Evolutionary conservation across 2,113 vertebrate genomes (phyloP), one percentile per base, ranked within the genome.

Genomic region (Gnathonemus echidnorhynchus): DNA sequence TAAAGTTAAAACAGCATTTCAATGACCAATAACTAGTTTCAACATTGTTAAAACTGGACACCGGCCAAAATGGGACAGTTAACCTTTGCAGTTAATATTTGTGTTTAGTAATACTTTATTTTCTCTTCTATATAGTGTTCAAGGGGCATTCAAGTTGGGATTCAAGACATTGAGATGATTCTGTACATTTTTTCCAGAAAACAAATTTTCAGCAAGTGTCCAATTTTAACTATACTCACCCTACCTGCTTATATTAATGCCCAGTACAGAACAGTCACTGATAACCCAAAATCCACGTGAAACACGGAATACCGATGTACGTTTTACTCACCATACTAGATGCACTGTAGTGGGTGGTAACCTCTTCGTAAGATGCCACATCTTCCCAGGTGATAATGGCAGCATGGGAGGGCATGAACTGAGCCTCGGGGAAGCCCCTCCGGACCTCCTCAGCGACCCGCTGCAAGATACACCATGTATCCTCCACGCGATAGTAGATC

Each of bases 301-400:
- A 17, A 48, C 83, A 11, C 42, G 8, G 17, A 85, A 13, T n/a
- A 85, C 3, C 46, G 83, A 48, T 46, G 42, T 46, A 48, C 19
- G 27, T 52, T n/a, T 13, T 27, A 49, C 46, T 31, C 49, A 53
- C 86, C 86, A 35, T 53, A 6, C 86, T 52, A 13, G 49, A 50
- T 48, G 49, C n/a, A 52, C 21, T 49, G 24, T 8, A 31, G 11
- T 17, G 86, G 10, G 42, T 46, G 0, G 89, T 90, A 62, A 94
- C 93, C 90, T 97, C 97, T 89, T 97, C 96, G 1, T 98, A 98
- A 1, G 97, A 95, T 0, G 96, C 97, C 42, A 99, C 98, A 0
- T 97, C 95, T 92, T 98, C 97, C 98, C 98, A 99, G 52, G 98
- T 99, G 88, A 95, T 97, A 3, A 99, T 87, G 88, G 99, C 97